Conservation (phyloP, 2,113 vertebrate genomes). For the Phylloscopus trochilus region DNA sequence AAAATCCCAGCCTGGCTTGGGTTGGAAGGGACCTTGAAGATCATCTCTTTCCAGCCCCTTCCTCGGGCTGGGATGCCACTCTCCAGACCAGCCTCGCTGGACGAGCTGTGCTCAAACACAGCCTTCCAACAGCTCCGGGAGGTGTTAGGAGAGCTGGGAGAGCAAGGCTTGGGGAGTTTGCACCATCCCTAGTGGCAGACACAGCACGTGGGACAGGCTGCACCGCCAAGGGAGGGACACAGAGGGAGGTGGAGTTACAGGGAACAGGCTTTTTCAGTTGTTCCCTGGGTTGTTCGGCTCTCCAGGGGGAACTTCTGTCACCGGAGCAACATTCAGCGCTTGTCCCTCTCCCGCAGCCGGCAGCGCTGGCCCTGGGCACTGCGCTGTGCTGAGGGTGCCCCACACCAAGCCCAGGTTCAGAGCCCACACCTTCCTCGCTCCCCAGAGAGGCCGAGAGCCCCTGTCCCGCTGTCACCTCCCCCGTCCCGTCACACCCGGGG, state of each 20-base stretch:
- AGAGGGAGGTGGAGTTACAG: background rate
- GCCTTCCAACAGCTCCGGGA: background rate
- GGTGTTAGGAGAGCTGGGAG: fast-evolving
- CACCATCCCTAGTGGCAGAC: fast-evolving
- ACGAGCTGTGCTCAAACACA: background rate
- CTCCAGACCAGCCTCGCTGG: background rate
- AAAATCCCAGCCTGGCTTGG: background rate
- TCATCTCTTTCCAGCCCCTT: fast-evolving
- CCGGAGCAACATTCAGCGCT: fast-evolving
- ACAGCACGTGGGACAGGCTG: fast-evolving
- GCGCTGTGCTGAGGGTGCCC: background rate
- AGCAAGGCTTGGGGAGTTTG: fast-evolving
- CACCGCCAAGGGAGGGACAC: background rate
- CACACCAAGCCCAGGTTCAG: background rate
- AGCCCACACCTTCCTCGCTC: background rate
- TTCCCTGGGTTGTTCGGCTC: background rate
- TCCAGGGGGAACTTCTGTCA: background rate
- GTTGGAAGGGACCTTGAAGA: background rate
- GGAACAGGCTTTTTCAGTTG: too few species aligned
- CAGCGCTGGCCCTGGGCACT: fast-evolving
- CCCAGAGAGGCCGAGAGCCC: background rate
- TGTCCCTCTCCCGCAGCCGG: fast-evolving
- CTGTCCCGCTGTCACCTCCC: fast-evolving
- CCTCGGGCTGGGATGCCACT: background rate
- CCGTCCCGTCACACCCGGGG: fast-evolving